A percentile compares a stretch with the other conserved stretches of the same genome.
phyloP scores from a whole-genome alignment of 1,140 invertebrate genomes.

The Orussus abietinus region DNA sequence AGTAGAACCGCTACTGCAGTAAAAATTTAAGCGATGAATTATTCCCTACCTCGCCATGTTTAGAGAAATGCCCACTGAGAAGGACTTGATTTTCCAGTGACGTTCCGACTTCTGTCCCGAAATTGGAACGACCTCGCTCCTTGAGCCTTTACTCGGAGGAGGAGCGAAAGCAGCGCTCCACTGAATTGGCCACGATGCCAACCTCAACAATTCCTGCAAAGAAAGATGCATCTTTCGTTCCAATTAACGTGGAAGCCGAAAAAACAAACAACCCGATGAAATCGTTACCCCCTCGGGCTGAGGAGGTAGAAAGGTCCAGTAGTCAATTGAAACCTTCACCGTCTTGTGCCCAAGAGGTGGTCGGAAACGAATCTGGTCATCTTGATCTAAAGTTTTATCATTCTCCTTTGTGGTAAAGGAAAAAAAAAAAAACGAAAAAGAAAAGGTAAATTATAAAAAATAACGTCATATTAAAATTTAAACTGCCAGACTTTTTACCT shows the following conservation, averaged over 20 bases:
- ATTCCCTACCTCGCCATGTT: too few relatives aligned
- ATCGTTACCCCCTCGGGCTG: neutral
- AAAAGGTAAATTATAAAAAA: too few relatives aligned
- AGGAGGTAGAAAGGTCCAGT: slow-evolving; percentile 24
- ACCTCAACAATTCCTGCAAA: slow-evolving; percentile 39
- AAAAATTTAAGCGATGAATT: too few relatives aligned
- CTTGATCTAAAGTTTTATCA: slow-evolving; percentile 52
- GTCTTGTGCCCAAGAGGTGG: slow-evolving; percentile 41
- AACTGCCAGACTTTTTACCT: too few relatives aligned
- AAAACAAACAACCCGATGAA: slow-evolving; percentile 1
- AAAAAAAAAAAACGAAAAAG: too few relatives aligned
- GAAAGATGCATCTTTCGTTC: slow-evolving; percentile 19
- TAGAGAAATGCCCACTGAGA: too few relatives aligned
- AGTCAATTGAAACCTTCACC: slow-evolving; percentile 36
- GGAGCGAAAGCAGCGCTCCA: slow-evolving; percentile 33
- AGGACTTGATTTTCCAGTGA: slow-evolving; percentile 22
- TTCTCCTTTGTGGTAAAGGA: slow-evolving; percentile 49
- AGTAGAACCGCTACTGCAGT: too few relatives aligned
- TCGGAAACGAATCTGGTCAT: slow-evolving; percentile 33
- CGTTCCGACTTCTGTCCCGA: slow-evolving; percentile 30
- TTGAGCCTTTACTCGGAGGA: slow-evolving; percentile 50
- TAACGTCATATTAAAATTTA: too few relatives aligned
- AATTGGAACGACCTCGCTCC: slow-evolving; percentile 53
- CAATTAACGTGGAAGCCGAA: slow-evolving; percentile 18
- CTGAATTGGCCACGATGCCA: slow-evolving; percentile 37